A percentile compares a stretch with the other conserved stretches of the same genome.
Conservation (phyloP, 2,888 invertebrate genomes). For the Drosophila demipolita region DNA sequence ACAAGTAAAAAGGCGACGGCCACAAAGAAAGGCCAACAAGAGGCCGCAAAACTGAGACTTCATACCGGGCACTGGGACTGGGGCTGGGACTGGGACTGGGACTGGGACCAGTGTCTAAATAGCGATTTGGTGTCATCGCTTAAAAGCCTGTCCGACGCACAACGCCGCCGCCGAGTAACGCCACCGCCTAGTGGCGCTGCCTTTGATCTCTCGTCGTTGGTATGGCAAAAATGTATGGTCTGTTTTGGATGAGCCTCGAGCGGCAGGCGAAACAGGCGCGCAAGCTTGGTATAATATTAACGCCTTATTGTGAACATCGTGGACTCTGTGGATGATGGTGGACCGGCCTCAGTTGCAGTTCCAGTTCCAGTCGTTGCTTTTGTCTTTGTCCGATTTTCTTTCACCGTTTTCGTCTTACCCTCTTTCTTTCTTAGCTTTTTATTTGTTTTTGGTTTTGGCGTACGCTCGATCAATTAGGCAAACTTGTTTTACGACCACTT, state of each 20-base stretch:
- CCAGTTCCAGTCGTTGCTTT: conserved; percentile 51
- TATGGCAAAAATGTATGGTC: conserved; percentile 72
- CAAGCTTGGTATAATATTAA: conserved; percentile 67
- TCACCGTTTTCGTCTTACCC: conserved; percentile 25
- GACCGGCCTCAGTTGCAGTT: conserved; percentile 46
- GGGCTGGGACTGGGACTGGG: conserved; percentile 10
- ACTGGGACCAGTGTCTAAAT: conserved; percentile 79
- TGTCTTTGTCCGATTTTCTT: conserved; percentile 62
- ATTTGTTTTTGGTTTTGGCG: conserved; percentile 71
- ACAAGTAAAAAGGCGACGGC: conserved; percentile 53
- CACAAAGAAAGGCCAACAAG: conserved; percentile 32
- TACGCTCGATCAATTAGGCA: conserved; percentile 84
- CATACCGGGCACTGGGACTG: conserved; percentile 25
- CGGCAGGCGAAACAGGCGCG: conserved; percentile 44
- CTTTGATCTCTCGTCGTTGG: conserved; percentile 72
- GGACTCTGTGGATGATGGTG: conserved; percentile 7
- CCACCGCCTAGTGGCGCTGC: conserved; percentile 74
- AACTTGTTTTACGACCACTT: conserved; percentile 84
- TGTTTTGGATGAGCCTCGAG: conserved; percentile 26
- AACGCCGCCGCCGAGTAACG: conserved; percentile 70
- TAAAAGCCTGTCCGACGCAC: conserved; percentile 84
- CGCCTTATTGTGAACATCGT: conserved; percentile 61
- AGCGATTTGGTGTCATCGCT: conserved; percentile 85
- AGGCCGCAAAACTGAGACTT: conserved; percentile 9
- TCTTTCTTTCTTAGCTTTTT: conserved; percentile 27